A percentile compares a stretch with the other conserved stretches of the same genome.
These are phyloP conservation scores for Priapulus caudatus DNA, from an alignment of 2,888 invertebrate species.

Conservation along the genomic window DNA sequence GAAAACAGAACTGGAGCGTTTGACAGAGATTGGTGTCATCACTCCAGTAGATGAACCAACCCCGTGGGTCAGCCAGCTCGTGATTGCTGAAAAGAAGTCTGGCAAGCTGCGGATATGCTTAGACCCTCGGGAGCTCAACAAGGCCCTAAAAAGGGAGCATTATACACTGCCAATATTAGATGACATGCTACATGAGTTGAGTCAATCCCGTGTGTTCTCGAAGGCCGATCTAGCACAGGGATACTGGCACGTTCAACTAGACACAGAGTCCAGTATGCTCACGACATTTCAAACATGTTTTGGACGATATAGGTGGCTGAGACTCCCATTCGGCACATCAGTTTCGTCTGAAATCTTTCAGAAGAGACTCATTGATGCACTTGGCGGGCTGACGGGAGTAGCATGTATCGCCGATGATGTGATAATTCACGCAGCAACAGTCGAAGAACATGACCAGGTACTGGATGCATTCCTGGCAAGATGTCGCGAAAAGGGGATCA, in stretches of 20 bases:
- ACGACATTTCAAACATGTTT: neutral
- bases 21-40: no score
- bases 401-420: no score
- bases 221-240: neutral
- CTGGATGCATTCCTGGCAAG: neutral
- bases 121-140: neutral
- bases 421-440: neutral
- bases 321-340: neutral
- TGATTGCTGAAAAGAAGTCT: neutral
- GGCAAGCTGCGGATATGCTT: neutral
- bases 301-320: neutral
- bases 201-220: neutral
- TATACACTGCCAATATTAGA: conserved; percentile 1
- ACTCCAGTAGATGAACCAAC: neutral
- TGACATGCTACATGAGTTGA: neutral
- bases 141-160: neutral
- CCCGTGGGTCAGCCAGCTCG: neutral
- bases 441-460: neutral
- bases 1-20: neutral
- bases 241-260: neutral
- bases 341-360: neutral
- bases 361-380: neutral
- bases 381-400: neutral
- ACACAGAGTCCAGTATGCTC: neutral
- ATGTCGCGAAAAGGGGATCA: neutral